Evolutionary conservation across 1,140 invertebrate genomes (phyloP), one percentile per base, ranked within the genome.

Genomic region (Ctenoplectra terminalis): DNA sequence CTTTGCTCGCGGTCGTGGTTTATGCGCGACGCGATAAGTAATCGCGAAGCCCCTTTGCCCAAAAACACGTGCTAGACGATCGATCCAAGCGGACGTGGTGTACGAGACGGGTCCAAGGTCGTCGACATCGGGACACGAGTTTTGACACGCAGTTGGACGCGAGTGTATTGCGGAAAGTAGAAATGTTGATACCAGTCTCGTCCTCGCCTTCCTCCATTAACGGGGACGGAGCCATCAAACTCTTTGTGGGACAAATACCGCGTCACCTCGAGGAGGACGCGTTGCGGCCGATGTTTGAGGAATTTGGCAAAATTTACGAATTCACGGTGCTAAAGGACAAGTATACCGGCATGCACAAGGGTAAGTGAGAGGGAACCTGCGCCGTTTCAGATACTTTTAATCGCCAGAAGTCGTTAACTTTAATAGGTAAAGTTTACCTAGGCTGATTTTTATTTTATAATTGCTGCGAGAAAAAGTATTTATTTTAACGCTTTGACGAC

Each of bases 201-300:
- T 83, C 87, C 2, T 83, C 83, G 50, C 77, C 78, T 0, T 80
- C 89, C 34, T 88, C 90, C 46, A 89, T 72, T 81, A 87, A 87
- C 66, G 88, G 88, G 63, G 87, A 92, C 67, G 94, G 95, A 83
- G 96, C 97, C 29, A 95, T 98, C 61, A 98, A 98, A 93, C 94
- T 98, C 48, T 98, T 98, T 92, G 96, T 98, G 52, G 98, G 98
- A n/a, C 98, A 99, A 93, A 98, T 99, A 84, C 98, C 98, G 1
- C 94, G 98, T 70, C 97, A 98, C 94, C 94, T 99, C 34, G 97
- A 98, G 87, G 98, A 99, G 91, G 96, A 97, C 63, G 97, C 98
- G 89, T 94, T 99, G 20, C 94, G 98, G 66, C 97, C 98, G 9
- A 96, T 99, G 94, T 98, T 99, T 91, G 98, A 99, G 92, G 96